These are phyloP conservation scores for Helogale parvula DNA, from an alignment of 2,113 vertebrate species.

Conservation along the genomic window DNA sequence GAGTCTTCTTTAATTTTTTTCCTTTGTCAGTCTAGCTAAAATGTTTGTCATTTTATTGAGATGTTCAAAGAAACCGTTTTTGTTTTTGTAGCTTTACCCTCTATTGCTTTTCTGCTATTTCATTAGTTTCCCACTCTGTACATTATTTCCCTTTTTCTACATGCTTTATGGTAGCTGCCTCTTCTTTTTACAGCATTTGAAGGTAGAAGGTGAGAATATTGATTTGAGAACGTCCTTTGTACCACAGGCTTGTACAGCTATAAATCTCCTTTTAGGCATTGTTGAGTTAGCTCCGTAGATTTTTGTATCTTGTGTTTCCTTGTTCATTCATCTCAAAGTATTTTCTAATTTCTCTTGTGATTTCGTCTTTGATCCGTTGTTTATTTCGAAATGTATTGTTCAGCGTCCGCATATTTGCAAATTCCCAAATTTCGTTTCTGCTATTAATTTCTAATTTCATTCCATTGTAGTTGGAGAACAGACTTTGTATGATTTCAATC, in stretches of 20 bases:
- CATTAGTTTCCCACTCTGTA: not conserved
- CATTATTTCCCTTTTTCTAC: not conserved
- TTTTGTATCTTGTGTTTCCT: not conserved
- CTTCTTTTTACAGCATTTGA: not conserved
- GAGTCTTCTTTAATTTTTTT: not conserved
- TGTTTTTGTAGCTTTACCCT: not conserved
- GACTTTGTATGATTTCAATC: not conserved
- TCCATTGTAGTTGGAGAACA: not conserved
- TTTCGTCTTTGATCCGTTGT: not conserved
- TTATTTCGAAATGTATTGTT: not conserved
- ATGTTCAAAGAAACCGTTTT: conserved; percentile 3
- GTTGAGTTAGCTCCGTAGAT: not conserved
- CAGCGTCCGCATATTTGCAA: not conserved
- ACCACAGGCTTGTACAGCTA: not conserved
- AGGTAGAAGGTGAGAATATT: not conserved
- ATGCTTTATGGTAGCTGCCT: not conserved
- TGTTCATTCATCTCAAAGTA: not conserved
- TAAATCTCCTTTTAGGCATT: not conserved
- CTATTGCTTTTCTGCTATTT: not conserved
- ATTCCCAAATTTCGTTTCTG: not conserved
- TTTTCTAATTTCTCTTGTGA: not conserved
- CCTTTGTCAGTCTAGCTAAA: not conserved
- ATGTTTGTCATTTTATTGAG: not conserved
- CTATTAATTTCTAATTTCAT: not conserved
- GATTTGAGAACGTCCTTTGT: not conserved